Evolutionary conservation across 2,113 vertebrate species (phyloP), one percentile per base, ranked within the genome.

Genomic region (Actenoides hombroni): DNA sequence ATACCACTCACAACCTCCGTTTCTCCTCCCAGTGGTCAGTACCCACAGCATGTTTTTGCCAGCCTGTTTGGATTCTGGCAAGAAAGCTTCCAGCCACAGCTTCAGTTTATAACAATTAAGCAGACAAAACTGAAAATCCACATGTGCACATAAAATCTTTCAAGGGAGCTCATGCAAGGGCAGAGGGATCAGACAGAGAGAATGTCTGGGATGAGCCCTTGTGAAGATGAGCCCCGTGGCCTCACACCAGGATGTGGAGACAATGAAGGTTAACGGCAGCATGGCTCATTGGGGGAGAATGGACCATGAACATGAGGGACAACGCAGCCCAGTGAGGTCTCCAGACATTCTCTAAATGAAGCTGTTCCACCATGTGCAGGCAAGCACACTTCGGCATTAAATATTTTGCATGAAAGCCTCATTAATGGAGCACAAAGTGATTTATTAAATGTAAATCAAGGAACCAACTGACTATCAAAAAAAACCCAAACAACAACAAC

Each of bases 351-450:
- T 33, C 73, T 93, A 93, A 96, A 86, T 90, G 85, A 96, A 95
- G 69, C 61, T 51, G 84, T 91, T 96, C 93, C 83, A 88, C 84
- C 78, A 95, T 91, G 92, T 91, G 95, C 77, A 94, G 83, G 28
- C 28, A 0, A 95, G 75, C 86, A 91, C 70, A 5, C 73, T 96
- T 85, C 49, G 33, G 71, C 63, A 91, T 95, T 94, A 80, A 95
- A 76, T 46, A 94, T 93, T 96, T 69, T 95, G 78, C 73, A 92
- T 67, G 83, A 91, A 94, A 49, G 15, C 79, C 67, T 96, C 96
- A 96, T 97, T 94, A 97, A 97, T 83, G 77, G 46, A 96, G 78
- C 94, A 95, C 91, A 92, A 94, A 93, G 86, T 88, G 46, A 82
- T 92, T 94, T 92, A 92, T 69, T 88, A 93, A 97, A 97, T 94